These are phyloP conservation scores for Cheilinus undulatus DNA, from an alignment of 2,113 vertebrate species.

Conservation along the genomic window DNA sequence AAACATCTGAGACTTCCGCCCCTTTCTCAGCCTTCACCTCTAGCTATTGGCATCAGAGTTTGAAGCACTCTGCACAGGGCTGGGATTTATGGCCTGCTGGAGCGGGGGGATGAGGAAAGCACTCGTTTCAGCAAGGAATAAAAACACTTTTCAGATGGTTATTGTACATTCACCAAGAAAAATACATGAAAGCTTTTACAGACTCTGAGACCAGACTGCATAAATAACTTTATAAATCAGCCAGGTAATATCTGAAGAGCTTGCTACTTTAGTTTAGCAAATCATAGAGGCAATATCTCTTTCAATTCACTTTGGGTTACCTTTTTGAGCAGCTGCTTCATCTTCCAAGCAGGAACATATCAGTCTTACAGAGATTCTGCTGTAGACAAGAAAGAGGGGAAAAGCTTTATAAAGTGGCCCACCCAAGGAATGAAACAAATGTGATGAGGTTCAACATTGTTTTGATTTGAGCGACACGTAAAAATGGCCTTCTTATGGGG, in stretches of 20 bases:
- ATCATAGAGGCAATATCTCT: slow-evolving; percentile 32
- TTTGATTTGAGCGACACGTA: slow-evolving; percentile 55
- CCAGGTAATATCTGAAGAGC: slow-evolving; percentile 46
- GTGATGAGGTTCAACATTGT: slow-evolving; percentile 37
- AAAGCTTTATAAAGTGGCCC: slow-evolving; percentile 27
- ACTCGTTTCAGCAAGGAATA: slow-evolving; percentile 62
- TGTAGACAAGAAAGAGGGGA: slow-evolving; percentile 19
- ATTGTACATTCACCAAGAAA: slow-evolving; percentile 71
- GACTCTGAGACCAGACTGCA: slow-evolving; percentile 52
- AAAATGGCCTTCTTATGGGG: slow-evolving; percentile 42
- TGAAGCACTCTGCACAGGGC: slow-evolving; percentile 42
- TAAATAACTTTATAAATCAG: slow-evolving; percentile 56
- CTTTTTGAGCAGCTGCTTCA: slow-evolving; percentile 37
- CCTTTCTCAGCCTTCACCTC: slow-evolving; percentile 50
- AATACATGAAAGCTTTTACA: slow-evolving; percentile 55
- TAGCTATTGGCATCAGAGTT: slow-evolving; percentile 47
- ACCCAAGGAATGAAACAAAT: slow-evolving; percentile 53
- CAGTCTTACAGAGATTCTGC: slow-evolving; percentile 1
- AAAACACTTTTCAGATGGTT: slow-evolving; percentile 61
- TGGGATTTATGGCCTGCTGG: slow-evolving; percentile 63
- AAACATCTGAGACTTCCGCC: slow-evolving; percentile 61
- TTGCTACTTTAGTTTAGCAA: slow-evolving; percentile 42
- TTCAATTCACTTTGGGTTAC: slow-evolving; percentile 40
- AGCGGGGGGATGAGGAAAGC: slow-evolving; percentile 43
- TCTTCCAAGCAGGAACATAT: slow-evolving; percentile 9